These are phyloP conservation scores for Musca domestica DNA, from an alignment of 1,140 invertebrate species.

Conservation along the genomic window DNA sequence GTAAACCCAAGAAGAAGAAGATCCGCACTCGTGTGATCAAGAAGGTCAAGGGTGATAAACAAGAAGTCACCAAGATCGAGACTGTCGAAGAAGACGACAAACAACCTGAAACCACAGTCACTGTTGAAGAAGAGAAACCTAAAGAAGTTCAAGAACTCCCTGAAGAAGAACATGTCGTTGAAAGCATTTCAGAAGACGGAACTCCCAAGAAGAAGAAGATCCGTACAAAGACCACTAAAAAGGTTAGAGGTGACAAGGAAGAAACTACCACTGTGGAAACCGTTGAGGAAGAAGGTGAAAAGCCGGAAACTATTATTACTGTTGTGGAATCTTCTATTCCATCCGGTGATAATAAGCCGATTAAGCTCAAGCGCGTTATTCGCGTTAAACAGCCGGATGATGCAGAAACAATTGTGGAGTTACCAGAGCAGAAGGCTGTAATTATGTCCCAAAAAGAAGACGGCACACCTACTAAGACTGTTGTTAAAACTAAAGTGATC, in stretches of 20 bases:
- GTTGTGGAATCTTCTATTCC: slow-evolving; percentile 37
- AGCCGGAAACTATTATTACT: slow-evolving; percentile 48
- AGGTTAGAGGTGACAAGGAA: slow-evolving; percentile 50
- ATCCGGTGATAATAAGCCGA: slow-evolving; percentile 24
- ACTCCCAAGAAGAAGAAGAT: slow-evolving; percentile 35
- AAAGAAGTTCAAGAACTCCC: slow-evolving; percentile 35
- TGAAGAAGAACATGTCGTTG: slow-evolving; percentile 32
- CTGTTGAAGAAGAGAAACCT: slow-evolving; percentile 27
- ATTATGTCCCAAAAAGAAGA: slow-evolving; percentile 48
- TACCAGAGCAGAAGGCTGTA: slow-evolving; percentile 45
- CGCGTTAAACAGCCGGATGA: slow-evolving; percentile 26
- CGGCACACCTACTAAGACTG: slow-evolving; percentile 52
- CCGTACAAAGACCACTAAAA: slow-evolving; percentile 49
- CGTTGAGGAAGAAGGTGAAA: slow-evolving; percentile 53
- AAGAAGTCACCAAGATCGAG: slow-evolving; percentile 25
- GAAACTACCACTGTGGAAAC: slow-evolving; percentile 54
- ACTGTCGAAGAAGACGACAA: slow-evolving; percentile 27
- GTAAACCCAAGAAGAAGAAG: background rate
- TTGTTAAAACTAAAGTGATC: slow-evolving; percentile 54
- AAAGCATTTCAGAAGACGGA: slow-evolving; percentile 1
- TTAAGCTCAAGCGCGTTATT: slow-evolving; percentile 37
- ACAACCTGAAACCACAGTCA: too few relatives aligned
- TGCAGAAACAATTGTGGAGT: slow-evolving; percentile 40
- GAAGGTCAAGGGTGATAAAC: too few relatives aligned
- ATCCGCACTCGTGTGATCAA: too few relatives aligned